phyloP scores from a whole-genome alignment of 2,113 vertebrate species.

The Typhlomys cinereus region DNA sequence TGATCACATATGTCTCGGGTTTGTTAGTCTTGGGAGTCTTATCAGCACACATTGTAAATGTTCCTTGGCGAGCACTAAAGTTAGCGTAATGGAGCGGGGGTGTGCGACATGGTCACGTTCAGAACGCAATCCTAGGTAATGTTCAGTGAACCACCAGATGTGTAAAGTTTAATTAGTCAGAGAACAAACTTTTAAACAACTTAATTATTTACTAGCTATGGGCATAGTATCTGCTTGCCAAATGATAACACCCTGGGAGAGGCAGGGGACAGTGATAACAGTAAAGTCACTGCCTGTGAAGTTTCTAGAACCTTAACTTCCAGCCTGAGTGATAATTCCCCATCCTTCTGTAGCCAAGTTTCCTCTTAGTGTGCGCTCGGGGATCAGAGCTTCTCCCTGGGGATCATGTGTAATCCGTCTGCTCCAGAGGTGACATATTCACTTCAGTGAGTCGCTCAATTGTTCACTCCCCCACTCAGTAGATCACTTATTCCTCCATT shows the following conservation, averaged over 20 bases:
- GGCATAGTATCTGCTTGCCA: not conserved
- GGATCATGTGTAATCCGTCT: not conserved
- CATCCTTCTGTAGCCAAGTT: not conserved
- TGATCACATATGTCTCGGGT: slow-evolving; percentile 41
- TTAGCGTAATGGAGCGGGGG: not conserved
- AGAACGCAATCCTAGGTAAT: not conserved
- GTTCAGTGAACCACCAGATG: slow-evolving; percentile 18
- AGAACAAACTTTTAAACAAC: slow-evolving; percentile 41
- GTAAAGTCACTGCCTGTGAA: not conserved
- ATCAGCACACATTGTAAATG: not conserved
- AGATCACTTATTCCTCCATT: not conserved
- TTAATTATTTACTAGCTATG: slow-evolving; percentile 31
- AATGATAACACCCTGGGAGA: not conserved
- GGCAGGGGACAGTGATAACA: not conserved
- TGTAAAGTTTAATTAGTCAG: not conserved
- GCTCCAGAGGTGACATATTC: not conserved
- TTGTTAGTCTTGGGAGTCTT: slow-evolving; percentile 41
- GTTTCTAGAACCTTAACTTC: not conserved
- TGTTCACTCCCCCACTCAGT: not conserved
- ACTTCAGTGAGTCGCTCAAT: not conserved
- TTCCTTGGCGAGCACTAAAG: not conserved
- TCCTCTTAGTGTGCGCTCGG: not conserved
- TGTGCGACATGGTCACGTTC: not conserved
- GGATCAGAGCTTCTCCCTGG: not conserved
- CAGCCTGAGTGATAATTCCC: not conserved